Evolutionary conservation across 2,888 invertebrate species (phyloP).

Genomic region (Oscheius sp.): DNA sequence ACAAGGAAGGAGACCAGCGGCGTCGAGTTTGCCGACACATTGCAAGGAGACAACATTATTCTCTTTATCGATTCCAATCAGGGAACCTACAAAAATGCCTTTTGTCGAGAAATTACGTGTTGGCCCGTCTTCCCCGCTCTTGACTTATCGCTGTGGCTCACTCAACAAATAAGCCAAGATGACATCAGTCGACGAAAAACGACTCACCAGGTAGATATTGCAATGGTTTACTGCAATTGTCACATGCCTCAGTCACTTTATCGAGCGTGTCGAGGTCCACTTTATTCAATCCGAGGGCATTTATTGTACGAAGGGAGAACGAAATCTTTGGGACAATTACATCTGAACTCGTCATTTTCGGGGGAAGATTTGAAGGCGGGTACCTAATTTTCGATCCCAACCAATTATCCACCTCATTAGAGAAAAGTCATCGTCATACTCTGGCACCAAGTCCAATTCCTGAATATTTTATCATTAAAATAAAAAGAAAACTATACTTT

Average conservation of each 20-base stretch:
- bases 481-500: background rate
- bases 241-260: conserved; percentile 57
- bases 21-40: conserved; percentile 65
- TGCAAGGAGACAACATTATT: conserved; percentile 66
- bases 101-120: background rate
- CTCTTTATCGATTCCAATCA: conserved; percentile 66
- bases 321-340: conserved; percentile 65
- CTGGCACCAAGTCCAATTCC: conserved; percentile 62
- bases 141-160: background rate
- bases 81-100: conserved; percentile 49
- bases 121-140: background rate
- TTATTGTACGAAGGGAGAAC: conserved; percentile 61
- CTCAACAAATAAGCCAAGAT: background rate
- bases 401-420: conserved; percentile 68
- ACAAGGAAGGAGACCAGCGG: conserved; percentile 59
- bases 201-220: conserved; percentile 55
- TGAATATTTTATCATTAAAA: background rate
- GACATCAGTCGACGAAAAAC: background rate
- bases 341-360: conserved; percentile 45
- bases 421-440: conserved; percentile 61
- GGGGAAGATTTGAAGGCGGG: no score
- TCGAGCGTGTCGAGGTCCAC: conserved; percentile 60
- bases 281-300: conserved; percentile 62
- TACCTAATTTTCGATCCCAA: conserved; percentile 68
- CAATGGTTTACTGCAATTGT: conserved; percentile 52